Conservation (phyloP, 64 coral and sea anemone species). For the Orbicella faveolata region DNA sequence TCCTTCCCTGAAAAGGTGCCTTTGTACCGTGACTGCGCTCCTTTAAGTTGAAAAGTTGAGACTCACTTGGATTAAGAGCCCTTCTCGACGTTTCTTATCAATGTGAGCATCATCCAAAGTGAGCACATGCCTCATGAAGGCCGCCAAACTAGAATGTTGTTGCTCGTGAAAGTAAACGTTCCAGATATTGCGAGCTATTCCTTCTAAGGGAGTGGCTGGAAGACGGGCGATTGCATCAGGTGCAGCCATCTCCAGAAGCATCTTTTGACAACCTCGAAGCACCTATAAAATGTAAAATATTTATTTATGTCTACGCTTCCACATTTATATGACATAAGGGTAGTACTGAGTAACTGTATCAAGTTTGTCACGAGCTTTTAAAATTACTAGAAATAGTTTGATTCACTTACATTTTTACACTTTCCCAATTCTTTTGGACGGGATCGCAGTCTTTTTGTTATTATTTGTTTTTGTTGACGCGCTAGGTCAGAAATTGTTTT, state of each 20-base stretch:
- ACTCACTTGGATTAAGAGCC: constrained; percentile 70
- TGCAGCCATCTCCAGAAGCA: constrained; percentile 72
- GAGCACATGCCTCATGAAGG: constrained; percentile 39
- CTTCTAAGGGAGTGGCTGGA: constrained; percentile 14
- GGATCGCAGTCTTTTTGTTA: too few species aligned
- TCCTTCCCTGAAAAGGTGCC: too few species aligned
- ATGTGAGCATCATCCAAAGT: background rate
- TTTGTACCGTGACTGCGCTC: too few species aligned
- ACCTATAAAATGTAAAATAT: background rate
- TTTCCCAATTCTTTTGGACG: too few species aligned
- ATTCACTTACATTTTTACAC: too few species aligned
- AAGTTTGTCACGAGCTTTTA: too few species aligned
- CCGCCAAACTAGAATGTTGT: constrained; percentile 63
- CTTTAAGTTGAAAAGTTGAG: too few species aligned
- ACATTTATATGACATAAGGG: too few species aligned
- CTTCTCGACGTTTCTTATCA: constrained; percentile 18
- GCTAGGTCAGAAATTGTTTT: too few species aligned
- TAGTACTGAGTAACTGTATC: too few species aligned
- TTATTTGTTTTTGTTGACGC: too few species aligned
- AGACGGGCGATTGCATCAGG: constrained; percentile 83
- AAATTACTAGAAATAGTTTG: too few species aligned
- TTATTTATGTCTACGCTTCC: background rate
- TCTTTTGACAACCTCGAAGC: constrained; percentile 28
- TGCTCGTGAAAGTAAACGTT: constrained; percentile 61
- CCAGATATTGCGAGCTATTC: constrained; percentile 42